Percentiles rank a stretch among this genome's conserved stretches.
Evolutionary conservation across 2,888 invertebrate species (phyloP).

Genomic region (Leptinotarsa rubiginosa): DNA sequence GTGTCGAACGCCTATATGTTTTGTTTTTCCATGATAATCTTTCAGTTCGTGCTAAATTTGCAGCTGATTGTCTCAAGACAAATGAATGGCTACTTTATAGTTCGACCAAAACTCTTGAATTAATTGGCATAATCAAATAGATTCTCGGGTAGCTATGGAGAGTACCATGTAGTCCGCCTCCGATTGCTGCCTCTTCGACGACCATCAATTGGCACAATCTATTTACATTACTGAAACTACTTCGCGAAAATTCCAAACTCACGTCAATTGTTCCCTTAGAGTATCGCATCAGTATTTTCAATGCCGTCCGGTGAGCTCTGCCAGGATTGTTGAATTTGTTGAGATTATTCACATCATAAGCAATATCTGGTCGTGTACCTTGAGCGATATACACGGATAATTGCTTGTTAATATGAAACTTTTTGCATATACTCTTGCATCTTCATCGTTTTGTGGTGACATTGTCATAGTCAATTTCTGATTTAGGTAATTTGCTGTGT

Average conservation of each 20-base stretch:
- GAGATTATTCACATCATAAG: conserved; percentile 20
- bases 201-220: conserved; percentile 23
- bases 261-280: conserved; percentile 21
- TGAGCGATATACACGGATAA: conserved; percentile 26
- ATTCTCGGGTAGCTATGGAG: conserved; percentile 19
- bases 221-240: neutral
- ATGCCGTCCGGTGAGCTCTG: conserved; percentile 26
- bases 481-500: conserved; percentile 6
- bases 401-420: conserved; percentile 31
- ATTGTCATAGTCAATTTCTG: conserved; percentile 21
- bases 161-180: conserved; percentile 23
- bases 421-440: conserved; percentile 2
- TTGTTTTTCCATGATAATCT: conserved; percentile 3
- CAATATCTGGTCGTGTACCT: conserved; percentile 31
- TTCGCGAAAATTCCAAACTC: neutral
- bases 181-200: conserved; percentile 18
- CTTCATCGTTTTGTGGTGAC: conserved; percentile 2
- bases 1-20: conserved; percentile 5
- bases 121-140: conserved; percentile 17
- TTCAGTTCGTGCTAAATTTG: neutral
- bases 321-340: conserved; percentile 26
- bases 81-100: neutral
- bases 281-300: conserved; percentile 31
- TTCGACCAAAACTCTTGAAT: conserved; percentile 9
- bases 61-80: conserved; percentile 5